Conservation (phyloP, 2,113 vertebrate genomes). For the crab-eating macaque (Macaca fascicularis) region T2T-MFA8v1.1 NC_088386.1:54810501-54811000, state of each 20-base stretch:
- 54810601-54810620: not conserved
- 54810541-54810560: not conserved
- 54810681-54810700: not conserved
- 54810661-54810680: not conserved
- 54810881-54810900: not conserved
- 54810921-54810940: constrained; percentile 22
- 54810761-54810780: not conserved
- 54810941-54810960: constrained; percentile 11
- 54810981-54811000: not conserved
- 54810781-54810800: not conserved
- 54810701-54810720: not conserved
- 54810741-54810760: not conserved
- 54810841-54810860: not conserved
- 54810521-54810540: not conserved
- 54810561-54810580: not conserved
- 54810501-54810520: not conserved
- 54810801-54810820: not conserved
- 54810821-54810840: not conserved
- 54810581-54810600: not conserved
- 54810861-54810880: not conserved
- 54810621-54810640: not conserved
- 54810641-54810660: constrained; percentile 12
- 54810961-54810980: not conserved
- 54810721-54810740: not conserved
- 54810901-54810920: not conserved